Evolutionary conservation across 2,888 invertebrate species (phyloP), one percentile per base, ranked within the genome.

Genomic region (Nesidiocoris tenuis): DNA sequence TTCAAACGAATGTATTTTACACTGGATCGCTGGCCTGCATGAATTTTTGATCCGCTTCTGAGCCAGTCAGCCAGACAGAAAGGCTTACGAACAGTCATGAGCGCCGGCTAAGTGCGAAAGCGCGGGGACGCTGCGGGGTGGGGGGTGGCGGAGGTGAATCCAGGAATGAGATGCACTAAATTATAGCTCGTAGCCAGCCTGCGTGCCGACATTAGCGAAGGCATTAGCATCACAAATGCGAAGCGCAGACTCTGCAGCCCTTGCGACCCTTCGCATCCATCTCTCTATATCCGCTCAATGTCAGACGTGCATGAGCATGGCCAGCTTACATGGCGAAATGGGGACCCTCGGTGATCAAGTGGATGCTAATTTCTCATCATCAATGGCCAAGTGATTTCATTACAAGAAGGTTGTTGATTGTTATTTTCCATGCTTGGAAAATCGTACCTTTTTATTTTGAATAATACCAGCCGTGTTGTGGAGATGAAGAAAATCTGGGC

Each of bases 141-240:
- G n/a, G n/a, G n/a, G 3, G 39, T 39, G 39, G 3, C 12, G 39
- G 39, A 39, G 39, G 39, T 39, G 39, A 39, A 39, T 39, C 39
- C 39, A 23, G 70, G 59, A 59, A 57, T 57, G 25, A 70, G 59
- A 70, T 59, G 70, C 57, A 59, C 59, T 70, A 70, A 70, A 70
- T 70, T 70, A 70, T 59, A 67, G 56, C 67, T 16, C 39, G 16
- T 25, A 18, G 64, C 25, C 16, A 24, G 64, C 64, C 66, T 9
- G 67, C 67, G 67, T 67, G 55, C 67, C 67, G 17, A 67, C 67
- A 56, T 67, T 67, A 59, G 59, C 59, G 59, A 59, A 5, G 17
- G 59, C 59, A 59, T 59, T 59, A 67, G 67, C 67, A 67, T 56
- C 22, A 56, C 67, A 67, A 67, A 67, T 67, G 67, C 67, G 67